Evolutionary conservation across 2,888 invertebrate genomes (phyloP), one percentile per base, ranked within the genome.

Genomic region (Scaptomyza reducta): DNA sequence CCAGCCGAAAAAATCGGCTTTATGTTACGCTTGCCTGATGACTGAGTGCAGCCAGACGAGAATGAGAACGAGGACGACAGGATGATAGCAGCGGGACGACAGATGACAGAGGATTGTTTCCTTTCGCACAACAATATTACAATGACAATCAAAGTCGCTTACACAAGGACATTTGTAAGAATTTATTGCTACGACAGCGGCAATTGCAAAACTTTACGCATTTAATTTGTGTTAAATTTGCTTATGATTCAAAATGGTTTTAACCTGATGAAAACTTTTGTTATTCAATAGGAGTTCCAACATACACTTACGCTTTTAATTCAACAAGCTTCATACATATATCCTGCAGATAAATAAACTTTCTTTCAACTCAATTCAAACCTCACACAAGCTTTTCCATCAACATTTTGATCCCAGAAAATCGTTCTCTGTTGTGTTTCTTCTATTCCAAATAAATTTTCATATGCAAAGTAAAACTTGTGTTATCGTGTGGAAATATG

Each of bases 1-100:
- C 87, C 84, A 79, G 77, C 73, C 87, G 75, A 82, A 77, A 77
- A 82, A 83, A 86, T 88, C 77, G 84, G 79, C 75, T 77, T 85
- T 83, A 68, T 77, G 83, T 82, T 88, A 71, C 84, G 84, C 86
- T 79, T 73, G 78, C 84, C 73, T 70, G 80, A 62, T 76, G 80
- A 86, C 87, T 71, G 79, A 82, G 85, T 84, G 87, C 87, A 87
- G 73, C 65, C 85, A 81, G 79, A 76, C 63, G 59, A 53, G 35
- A 31, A 16, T 7, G 25, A 31, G 40, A 38, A 9, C 11, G 50
- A 31, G 64, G 45, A 25, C 10, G 44, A 35, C 35, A 42, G 33
- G 7, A 29, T 22, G 18, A n/a, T 14, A 14, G 38, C 14, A 41
- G n/a, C 46, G 14, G 35, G 35, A 61, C 13, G 46, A 22, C 18